These are phyloP conservation scores for Acanthosoma haemorrhoidale DNA, from an alignment of 2,888 invertebrate species.

Conservation along the genomic window DNA sequence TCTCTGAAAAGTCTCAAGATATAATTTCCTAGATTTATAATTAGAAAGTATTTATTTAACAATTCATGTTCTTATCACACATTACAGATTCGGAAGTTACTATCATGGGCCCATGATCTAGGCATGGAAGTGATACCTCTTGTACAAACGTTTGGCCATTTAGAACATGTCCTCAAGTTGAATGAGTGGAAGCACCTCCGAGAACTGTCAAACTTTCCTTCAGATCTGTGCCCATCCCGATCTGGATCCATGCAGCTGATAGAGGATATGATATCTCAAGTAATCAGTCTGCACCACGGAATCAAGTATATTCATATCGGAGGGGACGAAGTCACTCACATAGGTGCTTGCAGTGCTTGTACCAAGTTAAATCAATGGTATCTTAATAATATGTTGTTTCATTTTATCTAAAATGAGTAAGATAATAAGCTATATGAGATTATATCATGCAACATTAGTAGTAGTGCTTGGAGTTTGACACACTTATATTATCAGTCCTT, in stretches of 20 bases:
- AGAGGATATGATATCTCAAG: conserved; percentile 45
- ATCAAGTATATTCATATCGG: conserved; percentile 49
- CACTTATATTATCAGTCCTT: too few species aligned
- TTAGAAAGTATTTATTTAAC: too few species aligned
- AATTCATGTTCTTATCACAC: background rate
- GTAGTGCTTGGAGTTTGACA: too few species aligned
- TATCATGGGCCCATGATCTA: conserved; percentile 43
- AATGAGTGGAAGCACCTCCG: conserved; percentile 46
- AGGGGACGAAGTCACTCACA: conserved; percentile 48
- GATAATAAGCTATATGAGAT: too few species aligned
- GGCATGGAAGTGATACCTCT: conserved; percentile 50
- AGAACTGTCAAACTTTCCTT: conserved; percentile 47
- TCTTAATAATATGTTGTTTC: too few species aligned
- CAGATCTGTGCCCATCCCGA: conserved; percentile 50
- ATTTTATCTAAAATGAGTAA: too few species aligned
- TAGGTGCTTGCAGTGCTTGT: conserved; percentile 46
- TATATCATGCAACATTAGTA: too few species aligned
- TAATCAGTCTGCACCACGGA: conserved; percentile 44
- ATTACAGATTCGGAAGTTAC: conserved; percentile 43
- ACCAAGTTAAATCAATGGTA: conserved; percentile 3
- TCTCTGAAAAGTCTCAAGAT: too few species aligned
- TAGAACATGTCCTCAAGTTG: conserved; percentile 51
- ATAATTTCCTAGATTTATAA: too few species aligned
- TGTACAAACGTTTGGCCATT: conserved; percentile 52
- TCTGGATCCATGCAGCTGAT: conserved; percentile 45